Evolutionary conservation across 2,797 vertebrate genomes (phyloP), one percentile per base, ranked within the genome.

Genomic region (Myotis pilosus): DNA sequence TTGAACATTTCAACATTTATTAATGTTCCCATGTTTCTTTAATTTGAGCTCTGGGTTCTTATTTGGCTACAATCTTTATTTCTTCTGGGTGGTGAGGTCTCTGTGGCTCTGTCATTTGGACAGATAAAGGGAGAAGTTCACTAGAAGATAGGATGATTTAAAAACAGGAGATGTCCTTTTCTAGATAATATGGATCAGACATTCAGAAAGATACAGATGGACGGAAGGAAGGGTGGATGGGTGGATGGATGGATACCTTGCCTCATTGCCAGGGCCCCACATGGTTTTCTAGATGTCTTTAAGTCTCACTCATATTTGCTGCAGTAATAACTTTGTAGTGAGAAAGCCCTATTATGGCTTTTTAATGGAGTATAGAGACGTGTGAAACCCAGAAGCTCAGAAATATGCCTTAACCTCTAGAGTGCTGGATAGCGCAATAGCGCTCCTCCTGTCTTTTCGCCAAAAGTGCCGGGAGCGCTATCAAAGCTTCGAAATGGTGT

Each of bases 71-170:
- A 47, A 7, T 92, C 79, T 87, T 86, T 36, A 60, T 33, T 89
- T 53, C 11, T 75, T 89, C 57, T 88, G 6, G 60, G 33, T 66
- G 20, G 13, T 78, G 23, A 74, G n/a, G 22, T 85, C 79, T 83
- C 78, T 38, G 47, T 72, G 41, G 62, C 38, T 62, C 28, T 36
- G 3, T 91, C 74, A 33, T 49, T 84, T 69, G 78, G 33, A 57
- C 76, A 92, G 51, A 60, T 49, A 87, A 93, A 30, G 28, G 88
- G 90, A 82, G 47, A 91, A 28, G 33, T 76, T 53, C 79, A 44
- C 66, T 44, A 53, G 22, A 80, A 93, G 51, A 25, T 33, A 25
- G 15, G 71, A 30, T 47, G 5, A 66, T 16, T 12, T 74, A 51
- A 62, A 87, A 57, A n/a, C 25, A 69, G 79, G 11, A 60, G 30